These are phyloP conservation scores for Brachyptera risi DNA, from an alignment of 2,888 invertebrate genomes.

Conservation along the genomic window DNA sequence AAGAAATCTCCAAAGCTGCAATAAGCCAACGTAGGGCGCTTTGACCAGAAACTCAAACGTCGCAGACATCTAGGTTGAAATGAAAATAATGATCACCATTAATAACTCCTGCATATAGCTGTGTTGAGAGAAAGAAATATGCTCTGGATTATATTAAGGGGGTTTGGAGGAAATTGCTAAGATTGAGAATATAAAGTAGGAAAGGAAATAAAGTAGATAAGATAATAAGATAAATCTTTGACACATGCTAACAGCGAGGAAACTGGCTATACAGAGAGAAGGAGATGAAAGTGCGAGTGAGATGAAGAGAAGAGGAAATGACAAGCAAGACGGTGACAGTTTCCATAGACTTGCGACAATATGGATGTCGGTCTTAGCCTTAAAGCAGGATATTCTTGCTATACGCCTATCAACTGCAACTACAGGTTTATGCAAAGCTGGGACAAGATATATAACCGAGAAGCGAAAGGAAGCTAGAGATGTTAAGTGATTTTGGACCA, in stretches of 20 bases:
- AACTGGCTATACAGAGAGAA: slow-evolving; percentile 5
- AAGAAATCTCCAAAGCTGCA: too few relatives aligned
- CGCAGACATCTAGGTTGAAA: too few relatives aligned
- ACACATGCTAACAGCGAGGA: slow-evolving; percentile 6
- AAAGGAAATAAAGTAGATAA: slow-evolving; percentile 22
- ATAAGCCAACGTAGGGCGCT: too few relatives aligned
- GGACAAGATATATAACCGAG: slow-evolving; percentile 1
- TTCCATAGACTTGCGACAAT: neutral
- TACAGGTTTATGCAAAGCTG: neutral
- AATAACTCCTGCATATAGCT: slow-evolving; percentile 14
- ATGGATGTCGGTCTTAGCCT: slow-evolving; percentile 9
- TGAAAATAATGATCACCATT: slow-evolving; percentile 6
- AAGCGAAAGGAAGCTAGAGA: neutral
- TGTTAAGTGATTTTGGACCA: slow-evolving; percentile 4
- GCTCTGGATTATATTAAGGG: slow-evolving; percentile 7
- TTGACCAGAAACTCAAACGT: too few relatives aligned
- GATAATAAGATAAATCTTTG: slow-evolving; percentile 20
- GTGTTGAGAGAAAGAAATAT: slow-evolving; percentile 18
- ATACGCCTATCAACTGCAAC: neutral
- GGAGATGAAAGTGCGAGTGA: slow-evolving; percentile 7
- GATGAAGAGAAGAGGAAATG: slow-evolving; percentile 18
- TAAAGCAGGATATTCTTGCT: neutral
- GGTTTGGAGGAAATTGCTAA: slow-evolving; percentile 17
- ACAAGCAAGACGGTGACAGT: slow-evolving; percentile 15
- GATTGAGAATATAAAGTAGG: slow-evolving; percentile 22